Percentiles rank a stretch among this genome's conserved stretches.
These are phyloP conservation scores for Tinamus major DNA, from an alignment of 2,797 vertebrate species.

Conservation along the genomic window DNA sequence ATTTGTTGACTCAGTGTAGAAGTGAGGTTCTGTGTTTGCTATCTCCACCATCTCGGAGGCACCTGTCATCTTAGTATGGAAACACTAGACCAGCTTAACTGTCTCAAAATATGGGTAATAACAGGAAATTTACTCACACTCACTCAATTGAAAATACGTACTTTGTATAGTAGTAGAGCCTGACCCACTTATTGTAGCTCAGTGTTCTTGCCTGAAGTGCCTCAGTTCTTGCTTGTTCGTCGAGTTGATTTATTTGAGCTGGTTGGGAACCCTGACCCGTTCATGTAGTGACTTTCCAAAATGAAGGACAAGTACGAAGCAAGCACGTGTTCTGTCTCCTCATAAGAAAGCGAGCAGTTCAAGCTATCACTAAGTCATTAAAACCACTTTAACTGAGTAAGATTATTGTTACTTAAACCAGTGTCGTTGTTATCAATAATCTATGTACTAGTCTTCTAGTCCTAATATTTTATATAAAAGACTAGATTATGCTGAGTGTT, in stretches of 20 bases:
- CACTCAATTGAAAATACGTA: not conserved
- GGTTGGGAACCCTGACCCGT: not conserved
- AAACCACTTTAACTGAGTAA: not conserved
- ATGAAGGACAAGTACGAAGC: not conserved
- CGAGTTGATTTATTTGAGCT: not conserved
- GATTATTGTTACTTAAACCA: constrained; percentile 9
- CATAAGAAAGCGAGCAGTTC: not conserved
- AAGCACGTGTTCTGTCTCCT: not conserved
- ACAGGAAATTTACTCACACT: constrained; percentile 6
- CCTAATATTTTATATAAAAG: not conserved
- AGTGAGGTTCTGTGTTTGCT: constrained; percentile 8
- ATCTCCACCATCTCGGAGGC: not conserved
- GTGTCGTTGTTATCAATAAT: not conserved
- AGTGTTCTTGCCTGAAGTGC: constrained; percentile 68
- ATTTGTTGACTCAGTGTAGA: not conserved
- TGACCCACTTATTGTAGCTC: not conserved
- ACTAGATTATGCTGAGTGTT: not conserved
- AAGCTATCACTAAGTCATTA: not conserved
- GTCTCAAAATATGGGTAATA: not conserved
- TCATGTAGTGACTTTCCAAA: not conserved
- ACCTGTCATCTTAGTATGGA: not conserved
- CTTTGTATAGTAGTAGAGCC: not conserved
- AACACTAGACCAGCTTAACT: not conserved
- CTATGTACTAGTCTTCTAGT: not conserved
- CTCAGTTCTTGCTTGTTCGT: not conserved